Base-by-base conservation (phyloP, 2,113 vertebrate species). In the Zosterops hypoxanthus region DNA sequence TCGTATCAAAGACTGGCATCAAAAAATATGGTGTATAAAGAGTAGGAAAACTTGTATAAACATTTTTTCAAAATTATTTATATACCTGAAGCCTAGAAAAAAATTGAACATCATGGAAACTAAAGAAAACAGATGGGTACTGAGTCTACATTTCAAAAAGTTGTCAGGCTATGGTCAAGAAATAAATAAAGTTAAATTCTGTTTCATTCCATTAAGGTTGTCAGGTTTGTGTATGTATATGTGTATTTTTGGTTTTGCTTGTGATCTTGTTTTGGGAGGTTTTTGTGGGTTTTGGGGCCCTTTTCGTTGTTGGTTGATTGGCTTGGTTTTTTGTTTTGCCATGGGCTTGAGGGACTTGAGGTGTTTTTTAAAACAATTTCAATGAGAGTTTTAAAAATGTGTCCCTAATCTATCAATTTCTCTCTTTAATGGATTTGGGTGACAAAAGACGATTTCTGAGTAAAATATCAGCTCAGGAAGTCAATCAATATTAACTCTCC, bases 241-340 rank as follows among this genome's bases (percentile, higher is more conserved):
- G 5, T 25, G 13, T 42, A 14, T 34, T 42, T 66, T 50, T 50
- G 21, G 13, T 3, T 25, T 57, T 24, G 42, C 6, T 47, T 42
- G 4, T 50, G 11, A n/a, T 34, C 17, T 29, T 34, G 2, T 25
- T 66, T 50, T 2, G 10, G 12, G 15, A 34, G 7, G 6, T 57
- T 56, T 42, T 29, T 17, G 2, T 34, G 34, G 5, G 21, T 16
- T 47, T 1, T 21, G 11, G 5, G 9, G 2, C 0, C 4, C 13
- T 28, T 61, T 31, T 47, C 7, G 3, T 39, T 25, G 9, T 42
- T 60, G 1, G 1, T 55, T 52, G 20, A 0, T 41, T 47, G 4
- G 7, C 29, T 55, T 60, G 8, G 0, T 9, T 39, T 53, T 25
- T 47, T 24, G 8, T 47, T 64, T 56, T 39, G 14, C 10, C 14